A percentile compares a stretch with the other conserved stretches of the same genome.
phyloP scores from a whole-genome alignment of 2,797 vertebrate genomes.

The Cheirogaleus major region DNA sequence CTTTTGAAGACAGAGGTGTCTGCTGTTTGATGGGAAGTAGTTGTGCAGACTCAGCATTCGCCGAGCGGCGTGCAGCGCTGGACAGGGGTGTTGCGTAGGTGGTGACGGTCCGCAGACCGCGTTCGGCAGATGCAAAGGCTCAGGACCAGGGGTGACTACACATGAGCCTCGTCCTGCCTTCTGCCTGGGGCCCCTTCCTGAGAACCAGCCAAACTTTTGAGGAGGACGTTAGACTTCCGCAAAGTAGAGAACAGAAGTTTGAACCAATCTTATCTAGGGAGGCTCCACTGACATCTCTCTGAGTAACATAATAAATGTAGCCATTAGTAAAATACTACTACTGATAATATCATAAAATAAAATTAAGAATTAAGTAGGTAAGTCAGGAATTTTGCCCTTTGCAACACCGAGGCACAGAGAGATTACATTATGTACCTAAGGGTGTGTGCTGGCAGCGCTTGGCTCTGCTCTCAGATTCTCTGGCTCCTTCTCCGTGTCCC shows the following conservation, averaged over 20 bases:
- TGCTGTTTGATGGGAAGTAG: neutral
- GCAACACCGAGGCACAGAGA: neutral
- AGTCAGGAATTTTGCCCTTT: neutral
- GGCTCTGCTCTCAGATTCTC: neutral
- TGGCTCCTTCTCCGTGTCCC: neutral
- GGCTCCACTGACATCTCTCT: neutral
- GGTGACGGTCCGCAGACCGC: rapidly evolving
- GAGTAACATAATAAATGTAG: neutral
- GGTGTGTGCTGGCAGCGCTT: neutral
- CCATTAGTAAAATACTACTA: neutral
- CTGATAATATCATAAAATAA: neutral
- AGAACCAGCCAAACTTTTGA: neutral
- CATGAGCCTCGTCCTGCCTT: neutral
- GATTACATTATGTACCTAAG: neutral
- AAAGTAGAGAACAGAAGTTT: neutral
- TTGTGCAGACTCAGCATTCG: neutral
- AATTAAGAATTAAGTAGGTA: conserved; percentile 12
- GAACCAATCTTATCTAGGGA: neutral
- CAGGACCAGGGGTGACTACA: neutral
- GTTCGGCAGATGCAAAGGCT: neutral
- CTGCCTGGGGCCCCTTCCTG: neutral
- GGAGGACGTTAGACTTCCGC: neutral
- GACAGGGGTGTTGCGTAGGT: no score
- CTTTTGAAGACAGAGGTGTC: neutral
- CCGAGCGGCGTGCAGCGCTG: no score